Percentiles rank a stretch among this genome's conserved stretches.
phyloP scores from a whole-genome alignment of 1,140 invertebrate species.

The fruit fly (Drosophila melanogaster) region Release_6_plus_ISO1_MT NT_033779.5:14950001-14950500 shows the following conservation, averaged over 20 bases:
- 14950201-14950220: slow-evolving; percentile 73
- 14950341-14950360: slow-evolving; percentile 17
- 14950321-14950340: slow-evolving; percentile 70
- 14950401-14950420: slow-evolving; percentile 74
- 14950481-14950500: slow-evolving; percentile 36
- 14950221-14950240: slow-evolving; percentile 73
- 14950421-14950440: slow-evolving; percentile 37
- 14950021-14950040: too few species aligned
- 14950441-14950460: slow-evolving; percentile 41
- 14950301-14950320: slow-evolving; percentile 76
- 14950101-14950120: background rate
- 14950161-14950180: slow-evolving; percentile 5
- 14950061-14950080: background rate
- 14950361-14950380: slow-evolving; percentile 4
- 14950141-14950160: too few species aligned
- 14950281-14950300: slow-evolving; percentile 58
- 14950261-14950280: slow-evolving; percentile 45
- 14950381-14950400: slow-evolving; percentile 55
- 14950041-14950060: background rate
- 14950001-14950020: too few species aligned
- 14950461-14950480: slow-evolving; percentile 45
- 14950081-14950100: background rate
- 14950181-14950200: slow-evolving; percentile 37
- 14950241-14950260: slow-evolving; percentile 63
- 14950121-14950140: background rate